Conservation (phyloP, 2,888 invertebrate species). For the Blomia tropicalis region DNA sequence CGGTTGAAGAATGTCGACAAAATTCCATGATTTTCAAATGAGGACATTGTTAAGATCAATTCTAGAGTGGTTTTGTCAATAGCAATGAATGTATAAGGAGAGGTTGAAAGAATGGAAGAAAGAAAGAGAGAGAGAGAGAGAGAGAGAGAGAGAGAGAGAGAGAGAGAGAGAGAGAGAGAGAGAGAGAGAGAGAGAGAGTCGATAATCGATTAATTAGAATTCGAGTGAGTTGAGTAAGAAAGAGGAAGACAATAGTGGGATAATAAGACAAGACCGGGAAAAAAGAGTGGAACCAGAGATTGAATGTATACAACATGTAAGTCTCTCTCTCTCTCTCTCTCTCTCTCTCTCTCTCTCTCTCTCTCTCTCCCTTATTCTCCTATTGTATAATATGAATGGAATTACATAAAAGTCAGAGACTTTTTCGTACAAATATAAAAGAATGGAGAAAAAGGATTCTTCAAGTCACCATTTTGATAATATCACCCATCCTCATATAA, state of each 20-base stretch:
- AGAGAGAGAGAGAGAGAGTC: background rate
- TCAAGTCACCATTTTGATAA: too few species aligned
- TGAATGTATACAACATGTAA: too few species aligned
- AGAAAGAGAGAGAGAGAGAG: background rate
- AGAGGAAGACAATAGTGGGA: too few species aligned
- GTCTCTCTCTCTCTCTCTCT: background rate
- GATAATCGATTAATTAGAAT: background rate
- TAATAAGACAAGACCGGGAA: background rate
- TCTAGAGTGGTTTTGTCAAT: background rate
- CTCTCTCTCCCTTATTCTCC: background rate
- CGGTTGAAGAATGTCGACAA: too few species aligned
- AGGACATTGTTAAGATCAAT: too few species aligned
- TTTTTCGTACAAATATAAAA: too few species aligned
- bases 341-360: background rate
- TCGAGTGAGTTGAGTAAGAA: too few species aligned
- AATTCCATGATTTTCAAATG: too few species aligned
- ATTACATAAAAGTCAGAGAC: too few species aligned
- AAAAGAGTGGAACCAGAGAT: background rate
- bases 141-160: background rate
- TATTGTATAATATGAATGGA: too few species aligned
- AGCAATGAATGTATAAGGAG: background rate
- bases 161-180: background rate
- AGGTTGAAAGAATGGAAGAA: background rate
- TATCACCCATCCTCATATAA: too few species aligned
- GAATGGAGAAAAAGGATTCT: too few species aligned